Evolutionary conservation across 2,797 vertebrate species (phyloP).

Genomic region (Tympanoctomys barrerae): DNA sequence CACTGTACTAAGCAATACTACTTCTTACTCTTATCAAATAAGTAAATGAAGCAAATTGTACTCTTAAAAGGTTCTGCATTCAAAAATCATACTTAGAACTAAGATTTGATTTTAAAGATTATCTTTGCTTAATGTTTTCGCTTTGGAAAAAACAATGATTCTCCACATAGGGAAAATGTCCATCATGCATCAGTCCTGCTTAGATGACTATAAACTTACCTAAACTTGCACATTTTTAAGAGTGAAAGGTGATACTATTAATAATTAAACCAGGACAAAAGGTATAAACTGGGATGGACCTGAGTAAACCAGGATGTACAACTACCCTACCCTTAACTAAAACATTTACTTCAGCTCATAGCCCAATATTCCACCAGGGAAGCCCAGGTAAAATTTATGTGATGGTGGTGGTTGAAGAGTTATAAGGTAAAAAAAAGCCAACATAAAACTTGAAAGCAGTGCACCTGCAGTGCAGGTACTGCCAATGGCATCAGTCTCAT

Average conservation of each 20-base stretch:
- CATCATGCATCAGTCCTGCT: not conserved
- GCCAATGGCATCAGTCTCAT: not conserved
- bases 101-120: not conserved
- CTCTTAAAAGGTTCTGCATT: not conserved
- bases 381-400: not conserved
- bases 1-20: not conserved
- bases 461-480: not conserved
- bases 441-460: not conserved
- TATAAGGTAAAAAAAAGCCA: not conserved
- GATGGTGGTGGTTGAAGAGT: not conserved
- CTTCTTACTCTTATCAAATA: not conserved
- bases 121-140: slow-evolving; percentile 7
- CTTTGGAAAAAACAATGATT: not conserved
- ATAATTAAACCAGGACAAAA: slow-evolving; percentile 63
- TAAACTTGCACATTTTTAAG: slow-evolving; percentile 22
- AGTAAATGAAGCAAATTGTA: not conserved
- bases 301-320: slow-evolving; percentile 56
- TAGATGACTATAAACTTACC: not conserved
- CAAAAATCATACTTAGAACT: slow-evolving; percentile 7
- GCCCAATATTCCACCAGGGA: not conserved
- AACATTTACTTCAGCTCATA: slow-evolving; percentile 27
- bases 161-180: not conserved
- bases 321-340: not conserved
- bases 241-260: slow-evolving; percentile 1
- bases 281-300: not conserved